Base-by-base conservation (phyloP, 1,140 invertebrate genomes). In the Ips typographus region DNA sequence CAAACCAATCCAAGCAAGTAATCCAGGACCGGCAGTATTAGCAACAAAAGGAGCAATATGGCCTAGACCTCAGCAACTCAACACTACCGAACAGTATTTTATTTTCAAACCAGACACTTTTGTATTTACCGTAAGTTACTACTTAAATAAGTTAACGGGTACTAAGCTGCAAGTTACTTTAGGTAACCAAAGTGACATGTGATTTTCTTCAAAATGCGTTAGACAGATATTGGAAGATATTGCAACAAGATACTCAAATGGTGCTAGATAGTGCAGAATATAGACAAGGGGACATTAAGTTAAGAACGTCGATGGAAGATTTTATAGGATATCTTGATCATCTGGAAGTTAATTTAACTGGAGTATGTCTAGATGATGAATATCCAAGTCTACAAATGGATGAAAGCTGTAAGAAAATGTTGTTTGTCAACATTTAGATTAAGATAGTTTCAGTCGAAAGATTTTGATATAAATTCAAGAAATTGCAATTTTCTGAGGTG, bases 361-460 rank as follows among this genome's bases (percentile, higher is more conserved):
- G 77, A 7, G 76, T 80, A 1, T 92, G 89, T 75, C 79, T 82
- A 57, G 79, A 82, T 3, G 82, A 83, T 68, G 79, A 82, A 1
- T 83, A 83, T 62, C 91, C 91, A 0, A 75, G 85, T 69, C 77
- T 86, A n/a, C 68, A 83, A 4, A 91, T 91, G 87, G 84, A 89
- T 76, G 91, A 94, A 80, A 22, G 22, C 22, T 22, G 22, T 22
- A 22, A 22, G 22, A 22, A 22, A 22, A 22, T 83, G 84, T 71
- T 92, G 90, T 90, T 82, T 86, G 85, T 85, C 47, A 61, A 37
- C 22, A 22, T 39, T 56, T 56, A 37, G 2, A 6, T 56, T 36
- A 56, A 56, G 53, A 56, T 2, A 8, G 1, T 8, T 49, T 49
- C 44, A 1, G 53, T 56, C n/a, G 37, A 22, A 2, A 56, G n/a